Evolutionary conservation across 1,140 invertebrate species (phyloP), one percentile per base, ranked within the genome.

Genomic region (Eufriesea mexicana): DNA sequence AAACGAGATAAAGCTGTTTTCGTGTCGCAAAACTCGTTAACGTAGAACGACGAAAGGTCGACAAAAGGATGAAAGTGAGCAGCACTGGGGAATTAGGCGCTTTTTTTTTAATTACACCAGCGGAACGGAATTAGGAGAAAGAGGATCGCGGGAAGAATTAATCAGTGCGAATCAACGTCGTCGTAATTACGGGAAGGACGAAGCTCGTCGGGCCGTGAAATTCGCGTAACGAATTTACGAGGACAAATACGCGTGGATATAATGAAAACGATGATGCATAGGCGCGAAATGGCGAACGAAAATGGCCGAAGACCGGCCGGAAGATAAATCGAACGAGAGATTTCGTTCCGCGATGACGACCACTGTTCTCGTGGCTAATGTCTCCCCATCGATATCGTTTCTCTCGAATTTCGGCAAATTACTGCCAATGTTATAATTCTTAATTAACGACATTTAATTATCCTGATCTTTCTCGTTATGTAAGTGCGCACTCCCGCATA

Each of bases 111-210:
- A 79, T 67, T 28, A 55, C 23, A 57, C 5, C 5, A 23, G 23
- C 16, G 9, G 35, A 18, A n/a, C 14, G 35, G 45, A 35, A 25
- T 5, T 14, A 28, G 49, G 59, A 51, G 14, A 14, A 47, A 68
- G 9, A 20, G 23, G 23, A 47, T 51, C 55, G 47, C 5, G 9
- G 9, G 14, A 51, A 35, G 57, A 51, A 80, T 80, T 80, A 80
- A 80, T 80, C 67, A 35, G n/a, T 18, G 28, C 57, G 70, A 64
- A 80, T 74, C 59, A 64, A 55, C 78, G 54, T 64, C 28, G 70
- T 54, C 35, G 78, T 28, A 62, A 79, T 79, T 51, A 73, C 45
- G 45, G 49, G 6, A 61, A 42, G 23, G 9, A n/a, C 70, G 57
- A 35, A 25, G 67, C 28, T 10, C 25, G 55, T 61, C 25, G 18